Evolutionary conservation across 1,140 invertebrate species (phyloP), one percentile per base, ranked within the genome.

Genomic region (Gyrodactylus bullatarudis): DNA sequence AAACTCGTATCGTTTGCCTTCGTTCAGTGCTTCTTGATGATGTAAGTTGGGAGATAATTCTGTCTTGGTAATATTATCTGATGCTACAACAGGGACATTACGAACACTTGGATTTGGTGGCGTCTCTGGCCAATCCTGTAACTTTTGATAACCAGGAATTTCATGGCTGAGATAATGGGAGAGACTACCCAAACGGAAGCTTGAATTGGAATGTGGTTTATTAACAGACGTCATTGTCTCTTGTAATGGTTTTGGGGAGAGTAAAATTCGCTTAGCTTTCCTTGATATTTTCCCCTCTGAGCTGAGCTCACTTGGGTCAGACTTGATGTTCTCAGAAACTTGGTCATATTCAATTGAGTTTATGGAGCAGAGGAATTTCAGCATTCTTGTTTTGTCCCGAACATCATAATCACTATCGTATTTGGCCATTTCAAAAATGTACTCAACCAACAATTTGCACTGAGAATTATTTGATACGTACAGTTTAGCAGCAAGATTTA

Each of bases 331-430:
- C 1, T n/a, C n/a, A n/a, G n/a, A n/a, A n/a, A n/a, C 34, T 54
- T 16, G 34, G 34, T n/a, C 34, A 54, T n/a, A 16, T n/a, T 16
- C 34, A 8, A 54, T 54, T 8, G 8, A 8, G n/a, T 8, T 54
- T 8, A 54, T 54, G 34, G n/a, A 54, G 34, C 34, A 54, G n/a
- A 95, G 87, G 26, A 87, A 86, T 23, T 86, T 84, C 21, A 96
- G 81, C 77, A 95, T 87, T 23, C 93, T 82, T 0, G 89, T 88
- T 0, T 92, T 83, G 82, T 99, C 95, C 54, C 95, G 83, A 68
- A 98, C 92, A 81, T 98, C 94, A 78, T 99, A 98, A 80, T 91
- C 95, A 72, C 87, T 86, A 83, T 99, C 95, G 79, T 97, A 99
- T 77, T 92, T 89, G 0, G 95, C 93, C 77, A 98, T 82, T 78